phyloP scores from a whole-genome alignment of 2,113 vertebrate genomes.

The Scatophagus argus region DNA sequence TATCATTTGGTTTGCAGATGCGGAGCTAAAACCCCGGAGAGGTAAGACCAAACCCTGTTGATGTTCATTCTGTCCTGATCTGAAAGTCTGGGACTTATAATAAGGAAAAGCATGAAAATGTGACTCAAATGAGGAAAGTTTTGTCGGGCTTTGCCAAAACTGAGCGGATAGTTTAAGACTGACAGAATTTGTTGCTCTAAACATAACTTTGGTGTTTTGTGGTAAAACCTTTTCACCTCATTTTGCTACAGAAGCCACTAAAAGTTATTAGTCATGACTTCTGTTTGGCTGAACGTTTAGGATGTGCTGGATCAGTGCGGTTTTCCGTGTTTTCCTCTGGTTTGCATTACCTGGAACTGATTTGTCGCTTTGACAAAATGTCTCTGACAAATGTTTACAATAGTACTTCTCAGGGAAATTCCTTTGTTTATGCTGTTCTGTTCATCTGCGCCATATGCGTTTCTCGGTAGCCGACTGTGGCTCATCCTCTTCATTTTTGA shows the following conservation, averaged over 20 bases:
- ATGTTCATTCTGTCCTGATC: constrained; percentile 34
- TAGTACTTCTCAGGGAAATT: not conserved
- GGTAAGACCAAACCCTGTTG: constrained; percentile 72
- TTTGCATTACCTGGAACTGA: not conserved
- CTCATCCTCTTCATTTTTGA: constrained; percentile 43
- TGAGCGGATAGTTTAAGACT: not conserved
- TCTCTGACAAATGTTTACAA: not conserved
- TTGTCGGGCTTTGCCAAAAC: not conserved
- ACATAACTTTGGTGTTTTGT: not conserved
- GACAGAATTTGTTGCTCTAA: not conserved
- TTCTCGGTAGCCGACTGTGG: not conserved
- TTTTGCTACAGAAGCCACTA: constrained; percentile 6
- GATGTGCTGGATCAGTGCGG: not conserved
- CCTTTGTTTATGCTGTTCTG: constrained; percentile 5
- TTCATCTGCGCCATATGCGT: constrained; percentile 31
- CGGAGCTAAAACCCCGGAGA: constrained; percentile 75
- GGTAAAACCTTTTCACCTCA: not conserved
- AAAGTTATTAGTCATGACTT: constrained; percentile 8
- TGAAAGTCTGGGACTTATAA: constrained; percentile 20
- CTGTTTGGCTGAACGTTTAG: not conserved
- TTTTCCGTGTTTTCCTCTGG: constrained; percentile 1
- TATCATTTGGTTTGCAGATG: constrained; percentile 72
- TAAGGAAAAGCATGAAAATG: constrained; percentile 8
- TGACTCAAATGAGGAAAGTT: not conserved
- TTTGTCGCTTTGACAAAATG: not conserved